Evolutionary conservation across 2,113 vertebrate species (phyloP).

Genomic region (Echinops telfairi): DNA sequence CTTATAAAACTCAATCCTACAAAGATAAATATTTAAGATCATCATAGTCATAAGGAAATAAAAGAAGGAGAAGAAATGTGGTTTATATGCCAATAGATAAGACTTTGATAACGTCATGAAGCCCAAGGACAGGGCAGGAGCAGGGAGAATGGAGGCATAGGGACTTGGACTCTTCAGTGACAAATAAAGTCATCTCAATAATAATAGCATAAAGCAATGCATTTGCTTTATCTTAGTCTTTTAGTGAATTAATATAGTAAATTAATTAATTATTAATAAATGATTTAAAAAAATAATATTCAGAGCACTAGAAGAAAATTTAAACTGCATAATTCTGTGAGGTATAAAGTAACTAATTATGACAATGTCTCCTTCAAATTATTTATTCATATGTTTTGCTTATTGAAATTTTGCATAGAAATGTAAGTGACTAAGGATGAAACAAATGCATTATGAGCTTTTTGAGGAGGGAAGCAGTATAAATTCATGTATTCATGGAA

Average conservation of each 20-base stretch:
- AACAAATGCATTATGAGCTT: background rate
- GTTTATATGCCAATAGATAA: too few species aligned
- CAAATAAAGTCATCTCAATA: too few species aligned
- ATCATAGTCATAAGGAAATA: too few species aligned
- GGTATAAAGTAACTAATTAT: background rate
- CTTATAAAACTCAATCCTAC: too few species aligned
- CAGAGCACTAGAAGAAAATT: background rate
- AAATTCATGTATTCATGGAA: background rate
- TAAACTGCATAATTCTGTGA: background rate
- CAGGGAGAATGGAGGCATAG: too few species aligned
- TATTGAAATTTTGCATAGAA: background rate
- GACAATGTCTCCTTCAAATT: background rate
- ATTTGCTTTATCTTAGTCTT: too few species aligned
- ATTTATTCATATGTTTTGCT: slow-evolving; percentile 23
- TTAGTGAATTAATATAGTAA: background rate
- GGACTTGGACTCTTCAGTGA: too few species aligned
- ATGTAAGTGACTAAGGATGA: background rate
- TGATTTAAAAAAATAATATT: background rate
- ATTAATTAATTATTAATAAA: background rate
- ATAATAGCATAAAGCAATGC: too few species aligned
- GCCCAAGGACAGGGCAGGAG: too few species aligned
- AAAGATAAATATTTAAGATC: too few species aligned
- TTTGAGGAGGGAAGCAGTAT: background rate
- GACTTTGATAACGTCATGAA: too few species aligned
- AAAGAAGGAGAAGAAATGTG: too few species aligned